Conservation (phyloP, 2,113 vertebrate genomes). For the Narcine bancroftii region DNA sequence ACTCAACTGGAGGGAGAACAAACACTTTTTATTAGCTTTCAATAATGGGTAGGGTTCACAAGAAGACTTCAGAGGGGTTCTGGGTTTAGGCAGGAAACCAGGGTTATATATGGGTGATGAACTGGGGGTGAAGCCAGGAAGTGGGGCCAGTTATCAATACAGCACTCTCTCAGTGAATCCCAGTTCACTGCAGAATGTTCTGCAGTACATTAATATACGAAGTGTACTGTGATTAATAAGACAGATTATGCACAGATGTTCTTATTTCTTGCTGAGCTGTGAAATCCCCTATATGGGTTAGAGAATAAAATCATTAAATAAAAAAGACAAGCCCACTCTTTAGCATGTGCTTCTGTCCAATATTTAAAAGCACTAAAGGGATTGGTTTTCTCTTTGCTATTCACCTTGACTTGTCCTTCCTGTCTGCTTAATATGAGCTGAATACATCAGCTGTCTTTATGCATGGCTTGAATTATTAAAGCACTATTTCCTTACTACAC, state of each 20-base stretch:
- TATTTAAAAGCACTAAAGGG: slow-evolving; percentile 35
- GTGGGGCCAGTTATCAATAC: no score
- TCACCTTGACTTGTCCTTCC: slow-evolving; percentile 49
- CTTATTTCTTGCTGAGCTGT: not conserved
- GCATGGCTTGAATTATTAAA: slow-evolving; percentile 30
- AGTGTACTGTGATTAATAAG: no score
- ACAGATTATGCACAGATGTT: not conserved
- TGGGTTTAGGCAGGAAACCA: no score
- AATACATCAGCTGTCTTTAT: slow-evolving; percentile 17
- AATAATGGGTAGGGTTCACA: no score
- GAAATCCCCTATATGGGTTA: not conserved
- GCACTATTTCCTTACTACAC: not conserved
- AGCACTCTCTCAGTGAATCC: no score
- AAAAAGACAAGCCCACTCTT: not conserved
- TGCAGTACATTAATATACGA: no score
- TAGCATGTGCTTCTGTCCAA: not conserved
- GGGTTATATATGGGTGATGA: no score
- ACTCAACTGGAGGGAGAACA: no score
- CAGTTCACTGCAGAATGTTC: no score
- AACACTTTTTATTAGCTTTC: no score
- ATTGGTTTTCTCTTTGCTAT: slow-evolving; percentile 17
- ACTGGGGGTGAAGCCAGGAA: no score
- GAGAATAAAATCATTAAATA: not conserved
- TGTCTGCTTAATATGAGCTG: slow-evolving; percentile 39
- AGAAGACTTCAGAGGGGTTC: no score